Conservation (phyloP, 2,113 vertebrate species). For the Calypte anna region DNA sequence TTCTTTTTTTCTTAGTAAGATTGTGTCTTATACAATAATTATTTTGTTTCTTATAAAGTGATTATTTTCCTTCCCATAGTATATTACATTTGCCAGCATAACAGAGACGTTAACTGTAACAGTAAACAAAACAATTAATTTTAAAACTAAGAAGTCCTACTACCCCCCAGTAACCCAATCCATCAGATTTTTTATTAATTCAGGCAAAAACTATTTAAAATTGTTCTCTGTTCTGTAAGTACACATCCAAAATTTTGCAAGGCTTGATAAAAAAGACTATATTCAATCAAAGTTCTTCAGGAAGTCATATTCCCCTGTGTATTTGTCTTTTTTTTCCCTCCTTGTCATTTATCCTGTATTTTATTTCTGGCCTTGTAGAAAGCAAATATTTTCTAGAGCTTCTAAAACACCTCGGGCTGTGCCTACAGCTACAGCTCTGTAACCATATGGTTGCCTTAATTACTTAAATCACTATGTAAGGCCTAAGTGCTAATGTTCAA, state of each 20-base stretch:
- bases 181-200: not conserved
- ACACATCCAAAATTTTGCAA: not conserved
- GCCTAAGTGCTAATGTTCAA: not conserved
- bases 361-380: constrained; percentile 23
- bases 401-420: constrained; percentile 49
- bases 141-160: not conserved
- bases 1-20: not conserved
- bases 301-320: not conserved
- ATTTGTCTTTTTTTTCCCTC: not conserved
- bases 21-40: not conserved
- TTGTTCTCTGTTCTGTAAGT: not conserved
- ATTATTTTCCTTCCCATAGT: not conserved
- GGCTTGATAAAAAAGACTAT: not conserved
- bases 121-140: not conserved
- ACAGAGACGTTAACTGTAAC: not conserved
- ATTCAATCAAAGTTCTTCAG: not conserved
- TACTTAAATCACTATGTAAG: constrained; percentile 13
- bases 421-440: constrained; percentile 36
- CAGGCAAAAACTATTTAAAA: not conserved
- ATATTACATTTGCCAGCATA: not conserved
- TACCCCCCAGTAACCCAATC: not conserved
- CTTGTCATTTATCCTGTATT: not conserved
- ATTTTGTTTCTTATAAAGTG: not conserved
- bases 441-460: constrained; percentile 56
- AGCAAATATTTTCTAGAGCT: constrained; percentile 52